A percentile compares a stretch with the other conserved stretches of the same genome.
Evolutionary conservation across 2,888 invertebrate species (phyloP).

Genomic region (Aleiodes testaceus): DNA sequence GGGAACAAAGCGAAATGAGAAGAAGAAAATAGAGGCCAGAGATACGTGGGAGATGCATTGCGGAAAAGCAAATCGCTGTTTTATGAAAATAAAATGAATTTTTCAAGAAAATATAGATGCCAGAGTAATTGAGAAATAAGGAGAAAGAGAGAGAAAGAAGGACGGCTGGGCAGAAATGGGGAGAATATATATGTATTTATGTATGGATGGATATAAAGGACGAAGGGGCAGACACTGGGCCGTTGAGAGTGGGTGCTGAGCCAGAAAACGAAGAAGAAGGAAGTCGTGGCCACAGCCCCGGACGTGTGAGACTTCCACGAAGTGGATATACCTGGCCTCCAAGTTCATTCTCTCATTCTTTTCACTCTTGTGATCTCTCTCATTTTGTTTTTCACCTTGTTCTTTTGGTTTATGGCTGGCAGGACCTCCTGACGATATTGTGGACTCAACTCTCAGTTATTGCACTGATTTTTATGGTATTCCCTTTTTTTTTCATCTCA

Average conservation of each 20-base stretch:
- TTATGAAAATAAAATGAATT: slow-evolving; percentile 20
- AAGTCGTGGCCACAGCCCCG: slow-evolving; percentile 45
- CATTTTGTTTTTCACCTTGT: slow-evolving; percentile 6
- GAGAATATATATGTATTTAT: slow-evolving; percentile 21
- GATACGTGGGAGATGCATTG: slow-evolving; percentile 45
- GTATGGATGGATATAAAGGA: not conserved
- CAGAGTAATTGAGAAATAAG: no score
- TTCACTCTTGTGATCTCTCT: slow-evolving; percentile 1
- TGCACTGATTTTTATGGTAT: not conserved
- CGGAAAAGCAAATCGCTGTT: slow-evolving; percentile 17
- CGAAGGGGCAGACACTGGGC: slow-evolving; percentile 30
- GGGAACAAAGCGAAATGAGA: slow-evolving; percentile 25
- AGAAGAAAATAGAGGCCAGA: slow-evolving; percentile 47
- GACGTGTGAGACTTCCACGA: slow-evolving; percentile 64
- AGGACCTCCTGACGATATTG: slow-evolving; percentile 19
- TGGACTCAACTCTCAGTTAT: slow-evolving; percentile 15
- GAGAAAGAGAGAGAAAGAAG: no score
- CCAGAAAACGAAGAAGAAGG: slow-evolving; percentile 42
- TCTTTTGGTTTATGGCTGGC: slow-evolving; percentile 16
- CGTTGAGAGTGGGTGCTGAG: slow-evolving; percentile 34
- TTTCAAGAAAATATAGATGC: not conserved
- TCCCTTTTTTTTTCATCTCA: not conserved
- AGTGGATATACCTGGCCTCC: slow-evolving; percentile 59
- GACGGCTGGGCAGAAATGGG: not conserved
- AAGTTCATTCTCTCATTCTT: slow-evolving; percentile 36